Evolutionary conservation across 2,113 vertebrate species (phyloP), one percentile per base, ranked within the genome.

Genomic region (Oreotragus oreotragus): DNA sequence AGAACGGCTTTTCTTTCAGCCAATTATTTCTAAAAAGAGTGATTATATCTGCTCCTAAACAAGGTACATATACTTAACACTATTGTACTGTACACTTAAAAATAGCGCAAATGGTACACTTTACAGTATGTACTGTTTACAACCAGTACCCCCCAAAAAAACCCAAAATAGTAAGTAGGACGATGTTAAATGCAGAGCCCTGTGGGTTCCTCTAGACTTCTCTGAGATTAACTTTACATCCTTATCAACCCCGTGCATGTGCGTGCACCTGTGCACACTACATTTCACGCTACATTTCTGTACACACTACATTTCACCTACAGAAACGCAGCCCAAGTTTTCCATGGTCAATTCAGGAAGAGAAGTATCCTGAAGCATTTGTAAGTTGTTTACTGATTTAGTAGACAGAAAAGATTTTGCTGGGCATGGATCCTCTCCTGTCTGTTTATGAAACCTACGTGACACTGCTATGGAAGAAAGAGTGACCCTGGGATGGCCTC

Each of bases 261-360:
- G 3, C 0, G 8, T 33, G 51, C 19, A 30, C 0, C 0, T 19
- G 64, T 23, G 21, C 25, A 5, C 19, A 12, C 60, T 30, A 7
- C 60, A 33, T 33, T 15, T 62, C 60, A 62, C 3, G 60, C 60
- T 62, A 33, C 60, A 33, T 62, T 62, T 77, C 25, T 8, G 7
- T 27, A 25, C 5, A 25, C 5, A 21, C 21, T 6, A 2, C 25
- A 1, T 58, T 19, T 86, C 49, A 23, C 70, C 21, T 16, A 4
- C 19, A 62, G 80, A 80, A 79, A 90, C 3, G 9, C 3, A 23
- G n/a, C 77, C 57, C 30, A 16, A 30, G 12, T 36, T 86, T 70
- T 36, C 58, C 43, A n/a, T 1, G n/a, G 16, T 36, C n/a, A 19
- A 13, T 60, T 79, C 43, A 60, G 36, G 43, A 73, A 36, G 28